Percentiles rank a stretch among this genome's conserved stretches.
phyloP scores from a whole-genome alignment of 2,888 invertebrate species.

The Rhaphigaster nebulosa region DNA sequence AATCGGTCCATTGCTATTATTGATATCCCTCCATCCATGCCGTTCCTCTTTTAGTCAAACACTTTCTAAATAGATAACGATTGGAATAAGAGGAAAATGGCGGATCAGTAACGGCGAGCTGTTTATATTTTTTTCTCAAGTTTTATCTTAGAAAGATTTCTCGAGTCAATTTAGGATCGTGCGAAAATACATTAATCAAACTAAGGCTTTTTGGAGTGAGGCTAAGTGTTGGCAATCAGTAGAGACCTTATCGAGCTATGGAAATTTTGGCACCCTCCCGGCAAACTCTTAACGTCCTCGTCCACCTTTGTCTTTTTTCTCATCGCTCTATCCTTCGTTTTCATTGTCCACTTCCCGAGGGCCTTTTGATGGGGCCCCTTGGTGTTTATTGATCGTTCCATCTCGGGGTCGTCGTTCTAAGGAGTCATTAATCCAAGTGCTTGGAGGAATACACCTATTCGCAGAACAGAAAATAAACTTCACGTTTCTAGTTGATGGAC shows the following conservation, averaged over 20 bases:
- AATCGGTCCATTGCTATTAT: neutral
- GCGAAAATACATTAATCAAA: conserved; percentile 56
- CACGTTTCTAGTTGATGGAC: neutral
- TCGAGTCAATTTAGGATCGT: conserved; percentile 51
- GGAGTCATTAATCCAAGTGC: neutral
- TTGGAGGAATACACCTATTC: neutral
- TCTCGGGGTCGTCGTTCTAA: neutral
- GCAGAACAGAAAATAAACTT: neutral
- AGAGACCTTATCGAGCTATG: conserved; percentile 18
- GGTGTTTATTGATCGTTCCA: neutral
- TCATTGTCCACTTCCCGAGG: neutral
- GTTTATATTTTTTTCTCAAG: neutral
- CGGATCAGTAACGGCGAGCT: neutral
- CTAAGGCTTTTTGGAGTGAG: conserved; percentile 47
- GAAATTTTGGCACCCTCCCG: conserved; percentile 43
- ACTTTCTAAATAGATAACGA: neutral
- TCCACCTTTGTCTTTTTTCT: neutral
- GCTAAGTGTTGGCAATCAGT: conserved; percentile 36
- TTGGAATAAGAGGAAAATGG: conserved; percentile 16
- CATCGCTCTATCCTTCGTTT: conserved; percentile 8
- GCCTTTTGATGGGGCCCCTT: neutral
- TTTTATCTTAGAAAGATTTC: conserved; percentile 51
- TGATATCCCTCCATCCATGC: neutral
- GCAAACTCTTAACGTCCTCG: neutral
- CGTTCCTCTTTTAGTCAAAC: neutral